Evolutionary conservation across 2,888 invertebrate genomes (phyloP).

Genomic region (Drosophila prolongata): DNA sequence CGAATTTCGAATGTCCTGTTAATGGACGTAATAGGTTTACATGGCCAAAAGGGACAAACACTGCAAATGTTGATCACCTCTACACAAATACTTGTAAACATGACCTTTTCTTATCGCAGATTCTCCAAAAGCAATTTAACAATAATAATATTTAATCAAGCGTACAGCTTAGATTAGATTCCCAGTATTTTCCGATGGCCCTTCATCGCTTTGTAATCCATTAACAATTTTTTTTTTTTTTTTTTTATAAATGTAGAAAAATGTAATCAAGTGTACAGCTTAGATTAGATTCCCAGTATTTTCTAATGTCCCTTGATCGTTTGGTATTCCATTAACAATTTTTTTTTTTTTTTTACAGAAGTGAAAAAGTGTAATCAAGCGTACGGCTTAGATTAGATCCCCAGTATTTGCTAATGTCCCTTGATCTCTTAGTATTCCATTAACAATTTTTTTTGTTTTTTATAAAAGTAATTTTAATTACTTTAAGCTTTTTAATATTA

Average conservation of each 20-base stretch:
- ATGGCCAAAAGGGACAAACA: not conserved
- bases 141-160: constrained; percentile 1
- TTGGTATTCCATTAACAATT: constrained; percentile 5
- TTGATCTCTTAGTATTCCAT: constrained; percentile 8
- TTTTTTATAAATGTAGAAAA: no score
- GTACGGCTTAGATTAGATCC: constrained; percentile 2
- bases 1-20: constrained; percentile 28
- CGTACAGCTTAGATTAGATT: constrained; percentile 3
- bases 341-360: no score
- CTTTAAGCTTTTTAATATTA: no score
- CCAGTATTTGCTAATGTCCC: not conserved
- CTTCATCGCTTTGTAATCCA: constrained; percentile 9
- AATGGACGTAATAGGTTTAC: not conserved
- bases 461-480: no score
- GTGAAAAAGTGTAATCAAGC: no score
- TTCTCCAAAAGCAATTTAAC: not conserved
- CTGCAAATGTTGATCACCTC: no score
- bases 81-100: no score
- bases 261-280: constrained; percentile 1
- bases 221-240: no score
- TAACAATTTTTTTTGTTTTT: no score
- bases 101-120: no score
- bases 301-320: not conserved
- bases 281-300: not conserved
- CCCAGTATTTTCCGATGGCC: not conserved